Evolutionary conservation across 1,140 invertebrate genomes (phyloP).

Genomic region (Dolichoris vasculosae): DNA sequence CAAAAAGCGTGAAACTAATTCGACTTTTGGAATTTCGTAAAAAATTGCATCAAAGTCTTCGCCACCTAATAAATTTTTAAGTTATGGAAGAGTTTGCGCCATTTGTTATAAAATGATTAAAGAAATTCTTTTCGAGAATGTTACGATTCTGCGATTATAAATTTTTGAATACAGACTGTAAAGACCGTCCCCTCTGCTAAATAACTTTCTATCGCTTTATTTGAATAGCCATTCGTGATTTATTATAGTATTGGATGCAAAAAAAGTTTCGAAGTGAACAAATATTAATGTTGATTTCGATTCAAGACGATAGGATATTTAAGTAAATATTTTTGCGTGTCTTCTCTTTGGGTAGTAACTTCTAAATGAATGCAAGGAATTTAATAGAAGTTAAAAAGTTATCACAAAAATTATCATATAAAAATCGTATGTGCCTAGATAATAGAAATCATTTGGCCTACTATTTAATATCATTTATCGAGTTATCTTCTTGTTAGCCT

Average conservation of each 20-base stretch:
- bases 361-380: constrained; percentile 20
- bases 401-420: constrained; percentile 2
- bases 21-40: constrained; percentile 38
- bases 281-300: constrained; percentile 11
- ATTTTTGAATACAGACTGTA: constrained; percentile 41
- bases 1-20: constrained; percentile 60
- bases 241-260: not conserved
- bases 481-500: constrained; percentile 39
- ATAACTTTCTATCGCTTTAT: constrained; percentile 12
- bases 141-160: constrained; percentile 31
- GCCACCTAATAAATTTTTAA: constrained; percentile 10
- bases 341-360: not conserved
- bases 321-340: not conserved
- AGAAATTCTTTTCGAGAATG: constrained; percentile 25
- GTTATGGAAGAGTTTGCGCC: constrained; percentile 2
- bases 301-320: not conserved
- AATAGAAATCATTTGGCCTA: constrained; percentile 47
- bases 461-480: constrained; percentile 30
- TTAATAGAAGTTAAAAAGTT: not conserved
- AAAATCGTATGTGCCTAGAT: constrained; percentile 37
- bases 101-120: not conserved
- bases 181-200: constrained; percentile 43
- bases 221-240: constrained; percentile 32
- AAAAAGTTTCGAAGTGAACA: not conserved
- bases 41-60: not conserved